Conservation (phyloP, 1,140 invertebrate species). For the Chymomyza costata region DNA sequence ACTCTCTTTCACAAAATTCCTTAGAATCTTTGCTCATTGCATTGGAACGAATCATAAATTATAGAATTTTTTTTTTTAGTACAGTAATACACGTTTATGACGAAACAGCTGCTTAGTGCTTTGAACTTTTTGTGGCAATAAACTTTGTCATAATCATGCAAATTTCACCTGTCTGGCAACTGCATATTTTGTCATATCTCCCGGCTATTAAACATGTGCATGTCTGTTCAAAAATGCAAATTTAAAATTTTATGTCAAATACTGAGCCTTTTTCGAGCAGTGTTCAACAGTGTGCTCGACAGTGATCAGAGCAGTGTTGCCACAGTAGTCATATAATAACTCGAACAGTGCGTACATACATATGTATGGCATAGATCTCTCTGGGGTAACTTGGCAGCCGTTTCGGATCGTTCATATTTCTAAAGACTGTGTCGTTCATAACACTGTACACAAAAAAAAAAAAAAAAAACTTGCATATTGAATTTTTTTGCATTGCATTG, state of each 20-base stretch:
- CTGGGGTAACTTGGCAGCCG: too few relatives aligned
- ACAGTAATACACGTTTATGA: too few relatives aligned
- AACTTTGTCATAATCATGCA: constrained; percentile 62
- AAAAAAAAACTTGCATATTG: constrained; percentile 36
- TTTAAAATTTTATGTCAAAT: too few relatives aligned
- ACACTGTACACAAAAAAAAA: constrained; percentile 55
- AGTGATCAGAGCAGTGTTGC: too few relatives aligned
- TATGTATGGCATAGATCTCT: background rate
- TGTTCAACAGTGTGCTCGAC: too few relatives aligned
- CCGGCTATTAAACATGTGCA: constrained; percentile 69
- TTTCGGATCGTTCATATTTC: too few relatives aligned
- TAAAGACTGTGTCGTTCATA: constrained; percentile 11
- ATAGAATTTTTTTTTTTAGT: too few relatives aligned
- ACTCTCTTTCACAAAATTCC: too few relatives aligned
- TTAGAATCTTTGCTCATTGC: too few relatives aligned
- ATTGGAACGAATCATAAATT: too few relatives aligned
- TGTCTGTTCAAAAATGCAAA: constrained; percentile 39
- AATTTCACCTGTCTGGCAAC: constrained; percentile 55
- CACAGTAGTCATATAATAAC: constrained; percentile 35
- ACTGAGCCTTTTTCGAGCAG: too few relatives aligned
- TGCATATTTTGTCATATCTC: constrained; percentile 67
- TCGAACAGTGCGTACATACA: constrained; percentile 26
- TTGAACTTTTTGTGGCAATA: constrained; percentile 35
- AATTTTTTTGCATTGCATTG: constrained; percentile 68
- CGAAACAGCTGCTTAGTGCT: too few relatives aligned